A percentile compares a stretch with the other conserved stretches of the same genome.
These are phyloP conservation scores for Acanthurus leucopareius DNA, from an alignment of 2,797 vertebrate species.

Conservation along the genomic window DNA sequence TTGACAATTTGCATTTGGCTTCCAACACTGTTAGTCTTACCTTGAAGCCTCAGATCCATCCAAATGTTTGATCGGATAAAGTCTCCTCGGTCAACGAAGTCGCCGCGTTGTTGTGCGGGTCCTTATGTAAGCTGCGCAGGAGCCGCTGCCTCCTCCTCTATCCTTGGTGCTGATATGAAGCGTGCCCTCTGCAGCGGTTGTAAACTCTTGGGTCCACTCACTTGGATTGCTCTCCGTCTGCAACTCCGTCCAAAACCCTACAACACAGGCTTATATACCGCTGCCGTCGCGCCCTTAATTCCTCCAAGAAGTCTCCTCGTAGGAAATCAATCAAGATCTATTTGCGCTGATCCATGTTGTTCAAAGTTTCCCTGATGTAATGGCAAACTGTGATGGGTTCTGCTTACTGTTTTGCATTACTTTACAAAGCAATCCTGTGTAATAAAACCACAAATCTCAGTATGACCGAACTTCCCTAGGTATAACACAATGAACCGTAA, in stretches of 20 bases:
- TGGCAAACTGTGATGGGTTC: too few species aligned
- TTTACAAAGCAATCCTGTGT: neutral
- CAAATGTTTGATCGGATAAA: neutral
- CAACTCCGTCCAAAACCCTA: neutral
- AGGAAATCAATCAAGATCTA: slow-evolving; percentile 20
- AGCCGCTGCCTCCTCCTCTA: slow-evolving; percentile 22
- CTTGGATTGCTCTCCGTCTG: neutral
- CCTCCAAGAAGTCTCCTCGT: slow-evolving; percentile 41
- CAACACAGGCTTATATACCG: neutral
- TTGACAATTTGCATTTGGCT: neutral
- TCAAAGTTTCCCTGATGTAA: neutral
- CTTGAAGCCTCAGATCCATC: neutral
- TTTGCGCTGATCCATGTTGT: neutral
- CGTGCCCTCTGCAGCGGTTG: neutral
- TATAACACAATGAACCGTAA: neutral
- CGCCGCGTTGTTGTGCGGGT: too few species aligned
- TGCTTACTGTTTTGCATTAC: neutral
- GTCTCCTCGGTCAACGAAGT: too few species aligned
- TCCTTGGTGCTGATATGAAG: slow-evolving; percentile 67
- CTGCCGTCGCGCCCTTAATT: slow-evolving; percentile 24
- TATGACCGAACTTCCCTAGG: too few species aligned
- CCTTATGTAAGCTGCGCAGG: too few species aligned
- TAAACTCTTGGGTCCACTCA: slow-evolving; percentile 37
- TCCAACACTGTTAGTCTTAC: neutral
- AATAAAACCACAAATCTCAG: neutral